Evolutionary conservation across 2,113 vertebrate species (phyloP).

Genomic region (Anolis sagrei): DNA sequence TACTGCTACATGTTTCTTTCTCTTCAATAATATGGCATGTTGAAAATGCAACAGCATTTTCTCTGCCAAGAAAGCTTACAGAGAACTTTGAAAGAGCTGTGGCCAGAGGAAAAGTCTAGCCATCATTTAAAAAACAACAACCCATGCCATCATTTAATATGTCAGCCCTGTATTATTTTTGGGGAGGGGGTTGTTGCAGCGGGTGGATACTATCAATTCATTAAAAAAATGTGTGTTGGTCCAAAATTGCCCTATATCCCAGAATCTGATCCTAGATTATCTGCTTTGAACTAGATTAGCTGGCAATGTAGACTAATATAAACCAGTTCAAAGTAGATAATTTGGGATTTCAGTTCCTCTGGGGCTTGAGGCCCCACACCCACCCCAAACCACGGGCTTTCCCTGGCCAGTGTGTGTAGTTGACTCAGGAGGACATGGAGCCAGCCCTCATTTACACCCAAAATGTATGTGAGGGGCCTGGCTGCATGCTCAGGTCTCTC

Average conservation of each 20-base stretch:
- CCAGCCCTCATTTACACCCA: no score
- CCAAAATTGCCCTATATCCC: neutral
- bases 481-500: no score
- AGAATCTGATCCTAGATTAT: no score
- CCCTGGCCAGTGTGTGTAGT: no score
- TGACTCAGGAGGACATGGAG: no score
- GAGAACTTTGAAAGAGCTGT: neutral
- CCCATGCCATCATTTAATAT: neutral
- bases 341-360: no score
- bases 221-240: constrained; percentile 6
- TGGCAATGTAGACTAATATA: no score
- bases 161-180: neutral
- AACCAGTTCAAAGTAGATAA: no score
- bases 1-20: neutral
- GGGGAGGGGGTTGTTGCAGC: neutral
- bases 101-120: neutral
- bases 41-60: neutral
- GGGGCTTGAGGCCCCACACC: no score
- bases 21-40: neutral
- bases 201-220: neutral
- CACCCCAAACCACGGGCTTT: no score
- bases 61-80: neutral
- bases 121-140: neutral
- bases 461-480: no score
- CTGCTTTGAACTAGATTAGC: no score